phyloP scores from a whole-genome alignment of 2,113 vertebrate species.

The Nibea albiflora region DNA sequence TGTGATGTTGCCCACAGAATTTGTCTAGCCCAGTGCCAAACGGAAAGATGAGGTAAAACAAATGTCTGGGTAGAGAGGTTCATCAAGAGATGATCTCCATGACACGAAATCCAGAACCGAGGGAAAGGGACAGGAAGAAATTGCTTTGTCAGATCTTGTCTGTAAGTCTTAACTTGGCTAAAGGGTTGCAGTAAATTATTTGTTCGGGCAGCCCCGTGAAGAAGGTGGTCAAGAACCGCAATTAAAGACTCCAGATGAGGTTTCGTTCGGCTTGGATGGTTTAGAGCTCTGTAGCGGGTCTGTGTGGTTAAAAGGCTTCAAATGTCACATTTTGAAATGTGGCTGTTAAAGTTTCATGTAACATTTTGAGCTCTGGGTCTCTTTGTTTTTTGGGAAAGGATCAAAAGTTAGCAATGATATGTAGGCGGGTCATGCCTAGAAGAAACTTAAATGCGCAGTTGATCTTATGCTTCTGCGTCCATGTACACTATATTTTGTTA shows the following conservation, averaged over 20 bases:
- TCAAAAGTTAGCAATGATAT: neutral
- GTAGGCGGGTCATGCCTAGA: neutral
- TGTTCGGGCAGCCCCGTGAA: conserved; percentile 29
- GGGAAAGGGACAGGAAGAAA: neutral
- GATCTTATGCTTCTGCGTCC: neutral
- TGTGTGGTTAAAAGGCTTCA: conserved; percentile 15
- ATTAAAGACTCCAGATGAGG: conserved; percentile 27
- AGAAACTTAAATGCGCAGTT: neutral
- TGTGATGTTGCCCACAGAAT: conserved; percentile 3
- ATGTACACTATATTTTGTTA: neutral
- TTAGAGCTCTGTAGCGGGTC: conserved; percentile 23
- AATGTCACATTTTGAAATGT: conserved; percentile 3
- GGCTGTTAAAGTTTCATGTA: neutral
- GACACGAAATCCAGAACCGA: conserved; percentile 3
- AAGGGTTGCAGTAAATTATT: conserved; percentile 39
- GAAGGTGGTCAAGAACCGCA: conserved; percentile 24
- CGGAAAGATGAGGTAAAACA: neutral
- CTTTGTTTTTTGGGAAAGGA: neutral
- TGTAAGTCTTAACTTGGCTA: neutral
- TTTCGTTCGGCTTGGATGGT: conserved; percentile 39
- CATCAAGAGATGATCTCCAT: neutral
- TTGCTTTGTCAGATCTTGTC: neutral
- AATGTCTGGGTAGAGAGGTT: neutral
- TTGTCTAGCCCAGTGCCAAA: neutral
- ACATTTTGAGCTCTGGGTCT: neutral